These are phyloP conservation scores for Conopomorpha cramerella DNA, from an alignment of 1,140 invertebrate species.

Conservation along the genomic window DNA sequence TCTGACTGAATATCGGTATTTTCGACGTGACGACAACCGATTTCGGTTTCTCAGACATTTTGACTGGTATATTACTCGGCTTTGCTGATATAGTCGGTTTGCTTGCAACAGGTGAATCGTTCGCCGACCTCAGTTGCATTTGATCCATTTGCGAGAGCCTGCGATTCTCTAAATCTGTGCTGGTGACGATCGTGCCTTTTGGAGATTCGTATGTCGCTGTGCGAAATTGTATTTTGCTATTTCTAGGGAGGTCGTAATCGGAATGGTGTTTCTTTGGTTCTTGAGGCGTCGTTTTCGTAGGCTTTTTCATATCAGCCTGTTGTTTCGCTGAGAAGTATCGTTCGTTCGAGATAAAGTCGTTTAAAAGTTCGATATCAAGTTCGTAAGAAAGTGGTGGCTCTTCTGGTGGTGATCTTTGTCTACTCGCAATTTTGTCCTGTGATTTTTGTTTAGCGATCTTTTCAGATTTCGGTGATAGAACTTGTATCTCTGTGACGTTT, in stretches of 20 bases:
- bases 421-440: slow-evolving; percentile 35
- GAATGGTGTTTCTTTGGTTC: slow-evolving; percentile 56
- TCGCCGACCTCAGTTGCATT: slow-evolving; percentile 25
- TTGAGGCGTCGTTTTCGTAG: slow-evolving; percentile 29
- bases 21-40: slow-evolving; percentile 43
- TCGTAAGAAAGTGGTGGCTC: slow-evolving; percentile 43
- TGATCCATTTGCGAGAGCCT: slow-evolving; percentile 54
- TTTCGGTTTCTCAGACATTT: slow-evolving; percentile 26
- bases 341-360: slow-evolving; percentile 54
- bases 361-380: slow-evolving; percentile 42
- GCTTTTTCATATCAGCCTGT: slow-evolving; percentile 31
- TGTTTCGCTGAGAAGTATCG: slow-evolving; percentile 45
- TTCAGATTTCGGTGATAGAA: slow-evolving; percentile 37
- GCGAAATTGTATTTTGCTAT: slow-evolving; percentile 63
- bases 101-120: slow-evolving; percentile 18
- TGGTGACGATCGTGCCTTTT: slow-evolving; percentile 46
- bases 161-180: slow-evolving; percentile 46
- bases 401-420: slow-evolving; percentile 31
- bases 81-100: slow-evolving; percentile 46
- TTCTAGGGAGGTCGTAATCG: slow-evolving; percentile 53
- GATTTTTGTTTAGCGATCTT: slow-evolving; percentile 26
- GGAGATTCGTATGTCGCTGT: slow-evolving; percentile 64
- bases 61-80: slow-evolving; percentile 54
- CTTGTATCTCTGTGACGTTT: slow-evolving; percentile 56
- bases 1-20: slow-evolving; percentile 54